Percentiles rank a stretch among this genome's conserved stretches.
Conservation (phyloP, 2,888 invertebrate genomes). For the Galeruca laticollis region DNA sequence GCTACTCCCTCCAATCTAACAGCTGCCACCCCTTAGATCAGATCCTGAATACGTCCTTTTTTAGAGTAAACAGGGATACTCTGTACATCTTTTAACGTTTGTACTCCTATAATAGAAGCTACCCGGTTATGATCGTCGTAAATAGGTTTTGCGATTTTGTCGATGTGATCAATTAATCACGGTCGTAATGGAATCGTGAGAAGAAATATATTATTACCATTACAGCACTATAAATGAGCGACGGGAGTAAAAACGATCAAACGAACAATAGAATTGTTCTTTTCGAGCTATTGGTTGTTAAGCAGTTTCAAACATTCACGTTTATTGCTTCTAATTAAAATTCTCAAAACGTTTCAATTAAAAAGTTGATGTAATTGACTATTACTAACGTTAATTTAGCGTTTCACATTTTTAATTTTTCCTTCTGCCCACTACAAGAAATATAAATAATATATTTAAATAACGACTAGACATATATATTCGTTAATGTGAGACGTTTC, state of each 20-base stretch:
- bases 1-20: too few species aligned
- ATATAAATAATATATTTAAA: constrained; percentile 10
- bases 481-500: too few species aligned
- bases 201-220: neutral
- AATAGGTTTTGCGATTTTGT: too few species aligned
- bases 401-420: neutral
- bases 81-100: too few species aligned
- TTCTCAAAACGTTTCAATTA: constrained; percentile 17
- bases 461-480: neutral
- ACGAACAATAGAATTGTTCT: neutral
- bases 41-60: too few species aligned
- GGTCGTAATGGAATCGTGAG: too few species aligned
- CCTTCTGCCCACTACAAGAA: constrained; percentile 13
- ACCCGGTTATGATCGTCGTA: too few species aligned
- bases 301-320: too few species aligned
- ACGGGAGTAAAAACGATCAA: neutral
- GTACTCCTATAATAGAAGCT: too few species aligned
- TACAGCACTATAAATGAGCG: neutral
- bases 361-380: neutral
- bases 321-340: constrained; percentile 5
- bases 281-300: neutral
- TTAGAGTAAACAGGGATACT: too few species aligned
- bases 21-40: too few species aligned
- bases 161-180: too few species aligned
- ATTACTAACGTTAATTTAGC: constrained; percentile 8